These are phyloP conservation scores for Guaruba guarouba DNA, from an alignment of 2,113 vertebrate genomes.

Conservation along the genomic window DNA sequence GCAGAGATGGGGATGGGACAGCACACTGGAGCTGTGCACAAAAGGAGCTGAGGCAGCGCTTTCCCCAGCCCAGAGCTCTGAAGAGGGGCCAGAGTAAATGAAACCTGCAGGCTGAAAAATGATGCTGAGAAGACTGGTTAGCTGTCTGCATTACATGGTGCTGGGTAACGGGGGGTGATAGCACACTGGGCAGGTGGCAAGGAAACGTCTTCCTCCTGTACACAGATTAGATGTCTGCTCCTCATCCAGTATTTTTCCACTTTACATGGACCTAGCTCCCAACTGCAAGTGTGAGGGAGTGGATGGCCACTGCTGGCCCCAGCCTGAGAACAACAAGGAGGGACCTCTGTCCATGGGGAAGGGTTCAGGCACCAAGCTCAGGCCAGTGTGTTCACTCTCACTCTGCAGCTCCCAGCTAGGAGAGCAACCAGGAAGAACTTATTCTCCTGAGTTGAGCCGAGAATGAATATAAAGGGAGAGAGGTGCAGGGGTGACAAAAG, in stretches of 20 bases:
- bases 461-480: background rate
- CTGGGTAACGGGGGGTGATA: background rate
- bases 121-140: background rate
- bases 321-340: background rate
- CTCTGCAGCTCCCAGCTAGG: background rate
- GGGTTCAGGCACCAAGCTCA: background rate
- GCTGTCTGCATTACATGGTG: background rate
- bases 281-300: background rate
- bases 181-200: background rate
- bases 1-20: background rate
- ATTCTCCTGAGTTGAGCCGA: background rate
- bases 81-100: conserved; percentile 4
- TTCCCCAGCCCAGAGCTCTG: background rate
- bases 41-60: background rate
- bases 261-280: background rate
- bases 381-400: accelerated
- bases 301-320: background rate
- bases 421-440: background rate
- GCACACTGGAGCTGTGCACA: background rate
- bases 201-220: background rate
- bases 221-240: background rate
- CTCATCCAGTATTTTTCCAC: background rate
- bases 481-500: background rate
- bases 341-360: background rate
- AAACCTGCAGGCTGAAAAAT: background rate